Conservation (phyloP, 1,140 invertebrate species). For the Apolygus lucorum region DNA sequence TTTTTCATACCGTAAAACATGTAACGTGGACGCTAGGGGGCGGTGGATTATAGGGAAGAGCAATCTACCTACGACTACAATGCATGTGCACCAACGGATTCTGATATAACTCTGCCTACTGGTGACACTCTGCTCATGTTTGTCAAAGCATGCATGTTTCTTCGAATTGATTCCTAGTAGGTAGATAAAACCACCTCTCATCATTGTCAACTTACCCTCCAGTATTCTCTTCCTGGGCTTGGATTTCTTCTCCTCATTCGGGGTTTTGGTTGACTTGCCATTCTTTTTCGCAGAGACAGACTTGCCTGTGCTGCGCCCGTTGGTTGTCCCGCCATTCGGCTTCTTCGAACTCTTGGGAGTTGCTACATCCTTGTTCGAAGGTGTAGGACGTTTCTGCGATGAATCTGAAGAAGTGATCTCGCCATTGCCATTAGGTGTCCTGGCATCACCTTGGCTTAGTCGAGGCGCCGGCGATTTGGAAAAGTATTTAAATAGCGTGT, state of each 20-base stretch:
- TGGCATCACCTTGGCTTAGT: background rate
- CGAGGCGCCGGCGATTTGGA: slow-evolving; percentile 5
- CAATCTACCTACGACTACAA: too few relatives aligned
- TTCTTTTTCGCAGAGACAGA: background rate
- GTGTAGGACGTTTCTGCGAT: background rate
- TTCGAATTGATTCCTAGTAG: too few relatives aligned
- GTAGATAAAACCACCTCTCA: too few relatives aligned
- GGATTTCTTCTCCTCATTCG: background rate
- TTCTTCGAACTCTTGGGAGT: slow-evolving; percentile 1
- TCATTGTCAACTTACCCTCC: too few relatives aligned
- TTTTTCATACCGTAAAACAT: too few relatives aligned
- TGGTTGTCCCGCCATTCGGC: background rate
- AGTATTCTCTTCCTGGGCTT: background rate
- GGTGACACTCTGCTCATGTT: too few relatives aligned
- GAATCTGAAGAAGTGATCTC: background rate
- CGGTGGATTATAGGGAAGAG: too few relatives aligned
- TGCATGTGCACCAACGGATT: too few relatives aligned
- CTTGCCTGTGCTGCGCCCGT: background rate
- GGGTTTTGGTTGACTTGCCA: too few relatives aligned
- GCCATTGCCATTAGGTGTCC: background rate
- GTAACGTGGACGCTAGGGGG: too few relatives aligned
- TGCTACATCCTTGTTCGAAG: background rate
- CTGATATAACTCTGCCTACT: too few relatives aligned
- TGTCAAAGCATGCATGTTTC: too few relatives aligned
- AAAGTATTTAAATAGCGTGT: slow-evolving; percentile 19